These are phyloP conservation scores for Nematopogon swammerdamellus DNA, from an alignment of 2,888 invertebrate species.

Conservation along the genomic window DNA sequence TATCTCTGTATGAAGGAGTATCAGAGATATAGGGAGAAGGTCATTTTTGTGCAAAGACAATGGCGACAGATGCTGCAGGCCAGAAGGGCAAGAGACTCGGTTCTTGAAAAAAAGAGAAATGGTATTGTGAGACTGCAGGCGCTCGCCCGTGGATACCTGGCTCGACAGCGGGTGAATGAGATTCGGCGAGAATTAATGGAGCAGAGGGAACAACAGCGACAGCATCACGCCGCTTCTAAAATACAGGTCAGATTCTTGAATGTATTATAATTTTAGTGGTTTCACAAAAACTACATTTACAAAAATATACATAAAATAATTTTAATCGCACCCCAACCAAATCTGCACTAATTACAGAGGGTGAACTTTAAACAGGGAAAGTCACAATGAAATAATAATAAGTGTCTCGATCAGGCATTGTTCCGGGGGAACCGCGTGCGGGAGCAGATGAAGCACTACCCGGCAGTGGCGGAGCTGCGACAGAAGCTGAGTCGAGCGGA, in stretches of 20 bases:
- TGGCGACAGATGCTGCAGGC: conserved; percentile 40
- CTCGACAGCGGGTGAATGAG: conserved; percentile 38
- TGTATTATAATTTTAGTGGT: neutral
- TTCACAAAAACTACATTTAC: neutral
- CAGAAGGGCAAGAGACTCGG: conserved; percentile 28
- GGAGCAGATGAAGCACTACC: conserved; percentile 17
- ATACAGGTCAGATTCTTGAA: conserved; percentile 52
- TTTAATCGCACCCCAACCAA: too few species aligned
- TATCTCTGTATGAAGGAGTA: conserved; percentile 22
- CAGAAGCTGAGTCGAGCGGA: conserved; percentile 39
- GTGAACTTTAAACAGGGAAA: too few species aligned
- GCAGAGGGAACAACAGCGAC: conserved; percentile 32
- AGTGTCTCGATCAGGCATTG: conserved; percentile 25
- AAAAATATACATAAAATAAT: neutral
- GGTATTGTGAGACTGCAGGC: conserved; percentile 36
- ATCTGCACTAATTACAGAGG: too few species aligned
- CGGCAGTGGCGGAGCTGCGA: conserved; percentile 24
- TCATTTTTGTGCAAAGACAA: conserved; percentile 29
- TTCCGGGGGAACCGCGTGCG: conserved; percentile 51
- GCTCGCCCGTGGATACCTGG: conserved; percentile 42
- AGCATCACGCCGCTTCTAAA: conserved; percentile 53
- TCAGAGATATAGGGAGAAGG: conserved; percentile 19
- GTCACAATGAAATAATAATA: too few species aligned
- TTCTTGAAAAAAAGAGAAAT: conserved; percentile 27
- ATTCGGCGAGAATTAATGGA: conserved; percentile 38